A percentile compares a stretch with the other conserved stretches of the same genome.
Evolutionary conservation across 2,113 vertebrate genomes (phyloP).

Genomic region (Coptodon rendalli): DNA sequence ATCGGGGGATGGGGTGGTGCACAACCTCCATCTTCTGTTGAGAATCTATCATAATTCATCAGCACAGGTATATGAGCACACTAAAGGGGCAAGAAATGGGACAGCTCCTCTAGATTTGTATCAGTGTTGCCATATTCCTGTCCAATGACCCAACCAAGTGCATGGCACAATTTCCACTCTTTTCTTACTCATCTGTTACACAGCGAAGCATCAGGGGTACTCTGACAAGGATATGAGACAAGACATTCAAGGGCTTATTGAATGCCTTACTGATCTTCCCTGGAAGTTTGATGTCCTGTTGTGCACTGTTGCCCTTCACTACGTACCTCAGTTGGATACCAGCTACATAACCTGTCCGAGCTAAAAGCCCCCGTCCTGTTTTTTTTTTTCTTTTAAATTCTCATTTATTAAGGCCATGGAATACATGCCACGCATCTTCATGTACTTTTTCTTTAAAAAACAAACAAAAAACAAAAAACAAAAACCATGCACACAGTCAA

Average conservation of each 20-base stretch:
- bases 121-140: background rate
- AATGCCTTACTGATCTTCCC: background rate
- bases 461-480: background rate
- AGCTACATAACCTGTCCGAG: background rate
- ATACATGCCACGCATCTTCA: background rate
- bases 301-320: background rate
- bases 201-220: background rate
- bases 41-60: conserved; percentile 66
- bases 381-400: background rate
- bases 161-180: conserved; percentile 23
- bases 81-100: conserved; percentile 23
- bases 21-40: conserved; percentile 43
- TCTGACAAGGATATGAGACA: background rate
- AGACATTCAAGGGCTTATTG: background rate
- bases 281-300: background rate
- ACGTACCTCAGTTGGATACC: background rate
- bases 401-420: background rate
- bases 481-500: background rate
- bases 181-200: background rate
- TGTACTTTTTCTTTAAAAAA: background rate
- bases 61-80: conserved; percentile 14
- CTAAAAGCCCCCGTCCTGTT: background rate
- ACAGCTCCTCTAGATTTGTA: conserved; percentile 19
- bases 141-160: conserved; percentile 13
- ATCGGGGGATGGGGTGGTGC: background rate